phyloP scores from a whole-genome alignment of 2,888 invertebrate species.

The Oscheius sp. region DNA sequence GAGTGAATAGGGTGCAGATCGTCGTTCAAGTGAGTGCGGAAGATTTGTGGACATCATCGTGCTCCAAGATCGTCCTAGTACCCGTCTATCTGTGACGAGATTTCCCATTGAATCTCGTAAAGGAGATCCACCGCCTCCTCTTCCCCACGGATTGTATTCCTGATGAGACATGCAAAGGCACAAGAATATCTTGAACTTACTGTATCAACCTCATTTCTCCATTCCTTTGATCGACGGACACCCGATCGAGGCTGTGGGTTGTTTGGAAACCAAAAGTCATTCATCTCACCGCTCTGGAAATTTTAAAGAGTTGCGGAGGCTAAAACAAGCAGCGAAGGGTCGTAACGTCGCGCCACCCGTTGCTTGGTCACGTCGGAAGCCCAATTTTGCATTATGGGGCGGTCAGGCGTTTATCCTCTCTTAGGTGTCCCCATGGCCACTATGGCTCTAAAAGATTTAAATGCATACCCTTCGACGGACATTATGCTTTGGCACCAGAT shows the following conservation, averaged over 20 bases:
- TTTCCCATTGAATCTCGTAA: slow-evolving; percentile 38
- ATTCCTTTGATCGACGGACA: slow-evolving; percentile 22
- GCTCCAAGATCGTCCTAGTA: slow-evolving; percentile 33
- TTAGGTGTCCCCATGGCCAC: not conserved
- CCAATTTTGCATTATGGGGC: slow-evolving; percentile 18
- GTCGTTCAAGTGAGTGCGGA: slow-evolving; percentile 25
- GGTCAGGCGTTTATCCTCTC: slow-evolving; percentile 10
- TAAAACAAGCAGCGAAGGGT: no score
- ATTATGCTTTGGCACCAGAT: not conserved
- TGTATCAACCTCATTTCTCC: slow-evolving; percentile 12
- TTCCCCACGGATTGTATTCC: slow-evolving; percentile 40
- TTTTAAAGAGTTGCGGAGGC: not conserved
- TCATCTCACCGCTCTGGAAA: slow-evolving; percentile 24
- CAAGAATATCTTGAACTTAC: not conserved
- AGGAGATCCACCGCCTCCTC: slow-evolving; percentile 43
- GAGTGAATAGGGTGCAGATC: slow-evolving; percentile 14
- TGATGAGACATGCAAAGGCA: slow-evolving; percentile 10
- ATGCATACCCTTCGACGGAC: slow-evolving; percentile 9
- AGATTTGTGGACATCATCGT: slow-evolving; percentile 35
- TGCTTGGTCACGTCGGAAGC: slow-evolving; percentile 22
- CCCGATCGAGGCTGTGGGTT: slow-evolving; percentile 29
- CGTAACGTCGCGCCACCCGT: slow-evolving; percentile 12
- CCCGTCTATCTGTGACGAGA: slow-evolving; percentile 39
- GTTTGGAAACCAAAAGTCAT: slow-evolving; percentile 19
- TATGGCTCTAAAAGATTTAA: not conserved